phyloP scores from a whole-genome alignment of 2,888 invertebrate genomes.

The Anorthoa munda region DNA sequence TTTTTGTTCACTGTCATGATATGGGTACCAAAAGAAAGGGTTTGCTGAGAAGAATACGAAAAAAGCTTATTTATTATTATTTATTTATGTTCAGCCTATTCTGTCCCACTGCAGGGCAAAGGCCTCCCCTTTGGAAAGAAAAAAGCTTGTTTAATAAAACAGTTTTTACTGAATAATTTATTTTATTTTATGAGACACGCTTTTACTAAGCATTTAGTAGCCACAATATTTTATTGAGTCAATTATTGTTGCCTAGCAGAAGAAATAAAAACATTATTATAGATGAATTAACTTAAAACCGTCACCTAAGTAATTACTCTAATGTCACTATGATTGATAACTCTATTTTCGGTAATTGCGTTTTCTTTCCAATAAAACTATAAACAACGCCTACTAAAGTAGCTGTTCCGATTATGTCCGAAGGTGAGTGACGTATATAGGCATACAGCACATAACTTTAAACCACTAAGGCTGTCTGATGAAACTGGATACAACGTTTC shows the following conservation, averaged over 20 bases:
- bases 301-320: conserved; percentile 10
- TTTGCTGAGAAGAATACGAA: no score
- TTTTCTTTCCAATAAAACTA: conserved; percentile 27
- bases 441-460: conserved; percentile 5
- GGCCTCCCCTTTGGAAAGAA: no score
- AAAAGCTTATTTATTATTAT: no score
- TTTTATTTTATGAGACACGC: neutral
- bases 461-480: neutral
- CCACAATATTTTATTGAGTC: neutral
- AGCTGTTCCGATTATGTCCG: conserved; percentile 12
- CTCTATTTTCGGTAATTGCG: conserved; percentile 17
- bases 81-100: no score
- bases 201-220: neutral
- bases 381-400: conserved; percentile 37
- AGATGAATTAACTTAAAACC: conserved; percentile 13
- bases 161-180: no score
- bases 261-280: conserved; percentile 5
- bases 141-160: no score
- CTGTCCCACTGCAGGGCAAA: no score
- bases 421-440: conserved; percentile 25
- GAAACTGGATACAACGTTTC: conserved; percentile 14
- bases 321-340: conserved; percentile 30
- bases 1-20: no score
- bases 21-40: no score
- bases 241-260: conserved; percentile 1